Conservation (phyloP, 2,113 vertebrate genomes). For the Pyrgilauda ruficollis region DNA sequence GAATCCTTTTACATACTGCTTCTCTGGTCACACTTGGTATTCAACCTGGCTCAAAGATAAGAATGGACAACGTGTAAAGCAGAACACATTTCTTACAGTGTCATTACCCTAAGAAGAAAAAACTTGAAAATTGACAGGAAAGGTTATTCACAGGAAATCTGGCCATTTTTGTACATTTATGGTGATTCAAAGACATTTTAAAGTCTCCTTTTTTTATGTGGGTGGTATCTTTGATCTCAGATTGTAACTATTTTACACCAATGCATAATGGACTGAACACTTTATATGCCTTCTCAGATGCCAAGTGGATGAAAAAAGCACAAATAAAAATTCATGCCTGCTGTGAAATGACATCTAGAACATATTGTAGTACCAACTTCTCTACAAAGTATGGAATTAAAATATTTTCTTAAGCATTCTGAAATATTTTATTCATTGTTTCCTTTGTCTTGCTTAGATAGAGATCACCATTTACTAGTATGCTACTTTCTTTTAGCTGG, state of each 20-base stretch:
- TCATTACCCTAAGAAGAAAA: background rate
- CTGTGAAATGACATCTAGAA: background rate
- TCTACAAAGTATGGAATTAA: background rate
- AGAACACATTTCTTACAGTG: background rate
- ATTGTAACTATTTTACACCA: background rate
- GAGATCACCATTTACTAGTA: background rate
- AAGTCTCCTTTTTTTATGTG: background rate
- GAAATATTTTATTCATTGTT: background rate
- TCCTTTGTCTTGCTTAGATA: background rate
- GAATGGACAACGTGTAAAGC: background rate
- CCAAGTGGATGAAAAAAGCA: background rate
- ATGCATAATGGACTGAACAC: background rate
- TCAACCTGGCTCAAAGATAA: background rate
- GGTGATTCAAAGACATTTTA: background rate
- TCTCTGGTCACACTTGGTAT: background rate
- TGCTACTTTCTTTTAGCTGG: background rate
- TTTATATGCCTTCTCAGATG: background rate
- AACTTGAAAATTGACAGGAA: background rate
- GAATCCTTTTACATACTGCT: background rate
- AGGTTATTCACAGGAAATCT: background rate
- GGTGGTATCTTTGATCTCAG: background rate
- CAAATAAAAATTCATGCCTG: background rate
- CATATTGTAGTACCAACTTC: background rate
- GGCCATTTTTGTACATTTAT: background rate
- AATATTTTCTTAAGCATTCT: background rate